phyloP scores from a whole-genome alignment of 1,140 invertebrate species.

The Rhopalosiphum padi region DNA sequence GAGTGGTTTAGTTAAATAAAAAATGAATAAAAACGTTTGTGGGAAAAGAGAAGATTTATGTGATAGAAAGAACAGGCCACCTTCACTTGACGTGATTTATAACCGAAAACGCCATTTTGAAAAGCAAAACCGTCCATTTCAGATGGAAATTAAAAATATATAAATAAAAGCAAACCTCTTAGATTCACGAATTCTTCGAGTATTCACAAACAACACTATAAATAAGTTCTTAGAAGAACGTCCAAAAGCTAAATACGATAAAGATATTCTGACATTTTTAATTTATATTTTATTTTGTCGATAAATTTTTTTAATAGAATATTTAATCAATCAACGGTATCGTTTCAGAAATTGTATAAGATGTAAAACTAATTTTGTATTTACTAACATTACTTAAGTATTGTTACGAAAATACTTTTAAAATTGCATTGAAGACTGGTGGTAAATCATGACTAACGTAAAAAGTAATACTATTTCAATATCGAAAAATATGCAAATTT shows the following conservation, averaged over 20 bases:
- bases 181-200: slow-evolving; percentile 35
- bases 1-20: slow-evolving; percentile 57
- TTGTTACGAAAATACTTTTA: not conserved
- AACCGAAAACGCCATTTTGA: slow-evolving; percentile 52
- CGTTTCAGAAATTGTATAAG: not conserved
- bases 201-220: slow-evolving; percentile 42
- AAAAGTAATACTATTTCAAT: not conserved
- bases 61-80: slow-evolving; percentile 43
- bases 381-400: not conserved
- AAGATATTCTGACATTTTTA: slow-evolving; percentile 30
- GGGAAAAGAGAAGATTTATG: slow-evolving; percentile 54
- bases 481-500: not conserved
- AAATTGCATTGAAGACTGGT: not conserved
- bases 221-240: slow-evolving; percentile 30
- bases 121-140: slow-evolving; percentile 43
- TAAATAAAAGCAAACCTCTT: slow-evolving; percentile 36
- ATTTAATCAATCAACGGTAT: not conserved
- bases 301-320: not conserved
- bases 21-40: slow-evolving; percentile 44
- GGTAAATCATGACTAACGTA: not conserved
- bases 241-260: slow-evolving; percentile 28
- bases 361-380: not conserved
- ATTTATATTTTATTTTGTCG: slow-evolving; percentile 31
- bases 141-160: slow-evolving; percentile 50
- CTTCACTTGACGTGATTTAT: slow-evolving; percentile 56